Evolutionary conservation across 2,888 invertebrate species (phyloP), one percentile per base, ranked within the genome.

Genomic region (Acanthosepion esculentum): DNA sequence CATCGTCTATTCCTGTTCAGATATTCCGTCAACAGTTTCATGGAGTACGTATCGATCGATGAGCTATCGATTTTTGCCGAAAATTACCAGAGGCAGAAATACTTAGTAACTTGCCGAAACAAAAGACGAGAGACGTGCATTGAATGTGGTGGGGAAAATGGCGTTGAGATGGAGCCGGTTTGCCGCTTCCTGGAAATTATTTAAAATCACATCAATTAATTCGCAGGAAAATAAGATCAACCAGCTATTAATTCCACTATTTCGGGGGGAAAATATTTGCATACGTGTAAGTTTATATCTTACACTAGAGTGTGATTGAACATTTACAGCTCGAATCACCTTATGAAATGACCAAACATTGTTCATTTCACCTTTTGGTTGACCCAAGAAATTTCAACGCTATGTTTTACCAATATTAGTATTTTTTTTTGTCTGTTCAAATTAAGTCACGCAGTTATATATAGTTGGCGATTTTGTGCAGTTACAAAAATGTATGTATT

Each of bases 101-200:
- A 78, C n/a, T 78, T 78, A n/a, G 78, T 15, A n/a, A 78, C n/a
- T 78, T 78, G 78, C n/a, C 29, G n/a, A 78, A 78, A n/a, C 78
- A 78, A 78, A 78, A 78, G 78, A 78, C 29, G n/a, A 78, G n/a
- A n/a, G 78, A n/a, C n/a, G 78, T n/a, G 78, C 78, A 78, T 78
- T 78, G 78, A 78, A n/a, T 10, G 78, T 8, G 59, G 59, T 23
- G 15, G 55, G 55, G 55, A 4, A 23, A 3, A 4, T 4, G 20
- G 20, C 4, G 78, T 2, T 15, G n/a, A 8, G n/a, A 8, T n/a
- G 12, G 78, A 8, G 12, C 10, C 29, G n/a, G 29, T n/a, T 78
- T n/a, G 78, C 3, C n/a, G 29, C 78, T 78, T 78, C 78, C 29
- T 78, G 78, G 29, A 78, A 78, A n/a, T 78, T 78, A 78, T 78